Conservation (phyloP, 2,888 invertebrate genomes). For the Pterobdella sp. region DNA sequence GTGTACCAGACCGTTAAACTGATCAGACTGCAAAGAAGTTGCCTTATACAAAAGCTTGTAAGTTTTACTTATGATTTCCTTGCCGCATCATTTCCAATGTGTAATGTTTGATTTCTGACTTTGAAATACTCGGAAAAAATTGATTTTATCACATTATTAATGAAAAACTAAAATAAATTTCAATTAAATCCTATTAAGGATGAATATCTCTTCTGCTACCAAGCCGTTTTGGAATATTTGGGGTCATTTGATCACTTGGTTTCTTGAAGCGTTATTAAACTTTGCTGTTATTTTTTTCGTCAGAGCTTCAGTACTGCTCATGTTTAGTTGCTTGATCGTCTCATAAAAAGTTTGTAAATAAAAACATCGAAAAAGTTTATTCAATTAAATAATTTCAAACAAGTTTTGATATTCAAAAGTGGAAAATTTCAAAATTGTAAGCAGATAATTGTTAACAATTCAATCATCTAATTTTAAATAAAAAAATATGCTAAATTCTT, state of each 20-base stretch:
- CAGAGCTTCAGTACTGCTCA: slow-evolving; percentile 9
- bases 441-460: slow-evolving; percentile 3
- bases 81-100: no score
- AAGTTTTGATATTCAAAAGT: not conserved
- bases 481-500: not conserved
- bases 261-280: not conserved
- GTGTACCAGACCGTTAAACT: slow-evolving; percentile 17
- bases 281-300: not conserved
- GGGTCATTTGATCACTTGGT: slow-evolving; percentile 84
- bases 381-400: not conserved
- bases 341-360: not conserved
- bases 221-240: slow-evolving; percentile 93
- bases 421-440: not conserved
- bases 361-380: not conserved
- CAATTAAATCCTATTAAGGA: no score
- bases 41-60: slow-evolving; percentile 13
- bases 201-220: slow-evolving; percentile 99
- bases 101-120: no score
- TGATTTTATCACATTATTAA: not conserved
- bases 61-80: not conserved
- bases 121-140: not conserved
- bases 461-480: not conserved
- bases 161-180: no score
- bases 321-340: not conserved
- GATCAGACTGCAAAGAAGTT: slow-evolving; percentile 8